Evolutionary conservation across 2,888 invertebrate genomes (phyloP).

Genomic region (Globia sparganii): DNA sequence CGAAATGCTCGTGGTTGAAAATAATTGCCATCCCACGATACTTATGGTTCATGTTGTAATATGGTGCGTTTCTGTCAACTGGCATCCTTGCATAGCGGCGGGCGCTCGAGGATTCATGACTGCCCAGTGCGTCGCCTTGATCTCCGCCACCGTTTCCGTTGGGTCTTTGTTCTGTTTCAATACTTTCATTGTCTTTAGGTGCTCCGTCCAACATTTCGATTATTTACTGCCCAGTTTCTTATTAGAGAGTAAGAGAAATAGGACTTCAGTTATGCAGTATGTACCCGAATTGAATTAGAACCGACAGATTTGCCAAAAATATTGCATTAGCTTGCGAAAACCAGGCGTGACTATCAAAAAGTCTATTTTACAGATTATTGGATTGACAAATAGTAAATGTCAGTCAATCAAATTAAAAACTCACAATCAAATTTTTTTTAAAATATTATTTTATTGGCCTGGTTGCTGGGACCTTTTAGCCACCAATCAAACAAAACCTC

Average conservation of each 20-base stretch:
- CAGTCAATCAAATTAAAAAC: background rate
- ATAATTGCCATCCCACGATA: slow-evolving; percentile 96
- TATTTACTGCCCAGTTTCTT: background rate
- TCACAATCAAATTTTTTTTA: too few relatives aligned
- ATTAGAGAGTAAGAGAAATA: slow-evolving; percentile 1
- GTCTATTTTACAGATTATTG: background rate
- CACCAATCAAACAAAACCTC: too few relatives aligned
- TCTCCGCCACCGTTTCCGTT: slow-evolving; percentile 88
- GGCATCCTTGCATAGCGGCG: slow-evolving; percentile 91
- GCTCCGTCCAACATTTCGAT: slow-evolving; percentile 80
- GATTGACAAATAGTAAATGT: background rate
- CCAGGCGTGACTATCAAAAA: slow-evolving; percentile 24
- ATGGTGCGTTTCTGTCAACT: slow-evolving; percentile 92
- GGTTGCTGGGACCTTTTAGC: too few relatives aligned
- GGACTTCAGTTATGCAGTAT: background rate
- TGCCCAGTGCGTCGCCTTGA: slow-evolving; percentile 87
- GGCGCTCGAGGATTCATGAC: slow-evolving; percentile 80
- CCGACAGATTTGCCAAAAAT: background rate
- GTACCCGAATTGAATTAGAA: background rate
- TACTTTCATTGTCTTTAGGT: slow-evolving; percentile 79
- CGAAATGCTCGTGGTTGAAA: slow-evolving; percentile 97
- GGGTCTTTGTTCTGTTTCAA: slow-evolving; percentile 84
- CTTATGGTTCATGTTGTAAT: slow-evolving; percentile 96
- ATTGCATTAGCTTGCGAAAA: background rate
- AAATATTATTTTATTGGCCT: too few relatives aligned